Base-by-base conservation (phyloP, 2,113 vertebrate species). In the Lampris incognitus region DNA sequence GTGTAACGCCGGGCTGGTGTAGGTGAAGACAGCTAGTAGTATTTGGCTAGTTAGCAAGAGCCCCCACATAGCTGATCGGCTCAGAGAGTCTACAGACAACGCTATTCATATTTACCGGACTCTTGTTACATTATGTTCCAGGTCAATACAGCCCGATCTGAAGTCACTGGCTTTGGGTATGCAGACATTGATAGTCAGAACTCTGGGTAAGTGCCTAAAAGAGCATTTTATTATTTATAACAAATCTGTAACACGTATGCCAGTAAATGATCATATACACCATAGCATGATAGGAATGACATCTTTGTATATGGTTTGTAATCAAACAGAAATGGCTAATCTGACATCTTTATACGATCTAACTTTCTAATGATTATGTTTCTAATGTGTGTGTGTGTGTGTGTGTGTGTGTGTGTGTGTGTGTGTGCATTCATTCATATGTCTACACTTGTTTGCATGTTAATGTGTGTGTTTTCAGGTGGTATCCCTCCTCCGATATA, bases 401-500 rank as follows among this genome's bases (percentile, higher is more conserved):
- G 2, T 49, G 1, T 0, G 6, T 6, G 44, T 40, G 55, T 62
- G 1, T 11, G 24, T 0, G 0, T 60, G 10, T 50, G 39, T 76
- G n/a, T 64, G 11, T 66, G 2, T 49, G 1, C n/a, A n/a, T n/a
- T n/a, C 57, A 9, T 73, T 1, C 46, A 24, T 24, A 11, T 60
- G 1, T 13, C 41, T 9, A 9, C n/a, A 9, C 11, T 42, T 60
- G 36, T n/a, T 41, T 36, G 5, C 36, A 37, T 58, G 9, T 58
- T 5, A 41, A 37, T 60, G 42, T 82, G 24, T 80, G 9, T 73
- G 9, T 78, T 64, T 73, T 24, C 74, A 99, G 98, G 95, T 92
- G 97, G 97, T 66, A 98, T 99, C 70, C 97, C 97, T 50, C 95
- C 97, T 69, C 95, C 97, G 1, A 95, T 99, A 79, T 98, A 96